phyloP scores from a whole-genome alignment of 2,113 vertebrate genomes.

The Limnothrissa miodon region DNA sequence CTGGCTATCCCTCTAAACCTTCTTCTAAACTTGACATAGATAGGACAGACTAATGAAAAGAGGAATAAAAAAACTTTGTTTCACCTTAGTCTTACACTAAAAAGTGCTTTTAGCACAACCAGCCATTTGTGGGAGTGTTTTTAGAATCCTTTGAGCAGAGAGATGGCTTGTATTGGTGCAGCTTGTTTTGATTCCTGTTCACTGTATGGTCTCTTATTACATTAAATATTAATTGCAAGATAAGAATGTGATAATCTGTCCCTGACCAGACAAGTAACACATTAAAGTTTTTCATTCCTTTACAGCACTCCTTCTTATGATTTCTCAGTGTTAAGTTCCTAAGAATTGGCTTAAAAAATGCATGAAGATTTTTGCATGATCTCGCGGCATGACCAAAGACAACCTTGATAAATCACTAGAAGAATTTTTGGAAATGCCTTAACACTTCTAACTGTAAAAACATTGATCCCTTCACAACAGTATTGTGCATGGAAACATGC shows the following conservation, averaged over 20 bases:
- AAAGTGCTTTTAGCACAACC: no score
- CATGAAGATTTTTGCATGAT: conserved; percentile 30
- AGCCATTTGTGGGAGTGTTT: neutral
- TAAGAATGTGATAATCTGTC: neutral
- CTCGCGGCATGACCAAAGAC: conserved; percentile 32
- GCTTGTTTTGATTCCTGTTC: neutral
- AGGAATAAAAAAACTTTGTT: no score
- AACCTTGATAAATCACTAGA: conserved; percentile 6
- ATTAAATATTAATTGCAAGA: neutral
- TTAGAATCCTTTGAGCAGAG: neutral
- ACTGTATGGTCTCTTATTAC: neutral
- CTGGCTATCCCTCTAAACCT: no score
- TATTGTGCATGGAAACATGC: conserved; percentile 46
- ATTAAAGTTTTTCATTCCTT: neutral
- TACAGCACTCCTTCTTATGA: neutral
- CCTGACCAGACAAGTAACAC: neutral
- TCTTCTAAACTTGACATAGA: no score
- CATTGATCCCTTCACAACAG: conserved; percentile 34
- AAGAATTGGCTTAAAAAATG: conserved; percentile 1
- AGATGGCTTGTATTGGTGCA: neutral
- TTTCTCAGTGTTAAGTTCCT: neutral
- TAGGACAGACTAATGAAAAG: no score
- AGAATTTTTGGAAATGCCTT: conserved; percentile 48
- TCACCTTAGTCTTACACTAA: neutral
- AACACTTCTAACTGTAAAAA: conserved; percentile 73